Evolutionary conservation across 2,113 vertebrate species (phyloP), one percentile per base, ranked within the genome.

Genomic region (Pluvialis apricaria): DNA sequence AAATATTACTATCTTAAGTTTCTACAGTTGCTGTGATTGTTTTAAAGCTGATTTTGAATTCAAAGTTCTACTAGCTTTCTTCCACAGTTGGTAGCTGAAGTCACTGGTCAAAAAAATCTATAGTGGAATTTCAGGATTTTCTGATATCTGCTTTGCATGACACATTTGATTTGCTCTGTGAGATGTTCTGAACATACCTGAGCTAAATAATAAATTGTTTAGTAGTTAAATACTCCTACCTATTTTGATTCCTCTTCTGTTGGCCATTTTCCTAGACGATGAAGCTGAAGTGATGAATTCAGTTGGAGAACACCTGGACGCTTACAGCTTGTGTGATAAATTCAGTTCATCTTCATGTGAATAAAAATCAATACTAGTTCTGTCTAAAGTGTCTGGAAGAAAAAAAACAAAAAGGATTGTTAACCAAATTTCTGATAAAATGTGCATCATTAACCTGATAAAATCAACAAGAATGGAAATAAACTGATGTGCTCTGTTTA

Each of bases 341-440:
- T 90, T 94, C 45, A 51, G 64, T 73, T 88, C 20, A 84, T 91
- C 31, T 87, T 80, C 55, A 34, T 68, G 26, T 65, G 16, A 94
- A 75, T 14, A 71, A 92, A 94, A 91, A 73, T 65, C 77, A 91
- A 47, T 82, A 62, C 2, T 4, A 28, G 24, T 84, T 83, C 49
- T 77, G 47, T 61, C 45, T 69, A 66, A 89, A 80, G 18, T 49
- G 17, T 71, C 65, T 79, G 21, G 49, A 26, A 80, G 57, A 45
- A 60, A 80, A 26, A 49, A 85, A 78, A 55, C 36, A 36, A 28
- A 28, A 47, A 38, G 12, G 40, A 85, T 28, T 76, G 15, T 83
- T 86, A 91, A 78, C 9, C 15, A 92, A 75, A 61, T 84, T 94
- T 95, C 69, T 81, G 42, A 89, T 78, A 91, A 81, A 94, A 70